Conservation (phyloP, 2,888 invertebrate species). For the Hyposoter didymator region DNA sequence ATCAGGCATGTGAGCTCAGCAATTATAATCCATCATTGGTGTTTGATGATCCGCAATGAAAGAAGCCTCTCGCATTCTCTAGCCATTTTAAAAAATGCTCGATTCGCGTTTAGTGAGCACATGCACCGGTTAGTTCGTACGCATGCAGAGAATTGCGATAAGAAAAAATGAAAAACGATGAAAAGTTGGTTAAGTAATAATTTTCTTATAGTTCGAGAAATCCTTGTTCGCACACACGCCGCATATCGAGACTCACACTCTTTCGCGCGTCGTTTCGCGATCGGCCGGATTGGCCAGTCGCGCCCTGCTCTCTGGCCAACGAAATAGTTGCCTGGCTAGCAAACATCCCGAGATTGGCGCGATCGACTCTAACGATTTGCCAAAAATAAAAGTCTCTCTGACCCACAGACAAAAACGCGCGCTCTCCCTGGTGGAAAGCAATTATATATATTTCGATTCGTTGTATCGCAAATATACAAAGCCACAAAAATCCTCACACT, state of each 20-base stretch:
- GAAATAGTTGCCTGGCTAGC: slow-evolving; percentile 23
- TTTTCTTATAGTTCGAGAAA: background rate
- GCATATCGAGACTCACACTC: background rate
- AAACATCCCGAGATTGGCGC: background rate
- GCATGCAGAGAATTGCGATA: background rate
- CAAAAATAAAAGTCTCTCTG: background rate
- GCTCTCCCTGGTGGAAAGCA: background rate
- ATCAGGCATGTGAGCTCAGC: background rate
- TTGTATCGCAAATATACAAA: slow-evolving; percentile 38
- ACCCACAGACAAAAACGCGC: background rate
- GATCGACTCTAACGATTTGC: slow-evolving; percentile 46
- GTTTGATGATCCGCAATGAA: background rate
- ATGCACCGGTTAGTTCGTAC: background rate
- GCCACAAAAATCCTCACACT: background rate
- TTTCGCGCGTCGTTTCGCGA: background rate
- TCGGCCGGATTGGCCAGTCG: slow-evolving; percentile 22
- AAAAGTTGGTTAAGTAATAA: background rate
- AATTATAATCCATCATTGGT: background rate
- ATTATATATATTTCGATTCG: slow-evolving; percentile 33
- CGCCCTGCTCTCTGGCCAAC: slow-evolving; percentile 12
- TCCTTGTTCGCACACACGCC: slow-evolving; percentile 7
- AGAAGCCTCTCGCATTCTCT: background rate
- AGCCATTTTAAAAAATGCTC: background rate
- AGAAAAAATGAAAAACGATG: background rate
- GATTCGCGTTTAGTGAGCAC: background rate